Evolutionary conservation across 1,140 invertebrate genomes (phyloP).

Genomic region (Bombyx mandarina): DNA sequence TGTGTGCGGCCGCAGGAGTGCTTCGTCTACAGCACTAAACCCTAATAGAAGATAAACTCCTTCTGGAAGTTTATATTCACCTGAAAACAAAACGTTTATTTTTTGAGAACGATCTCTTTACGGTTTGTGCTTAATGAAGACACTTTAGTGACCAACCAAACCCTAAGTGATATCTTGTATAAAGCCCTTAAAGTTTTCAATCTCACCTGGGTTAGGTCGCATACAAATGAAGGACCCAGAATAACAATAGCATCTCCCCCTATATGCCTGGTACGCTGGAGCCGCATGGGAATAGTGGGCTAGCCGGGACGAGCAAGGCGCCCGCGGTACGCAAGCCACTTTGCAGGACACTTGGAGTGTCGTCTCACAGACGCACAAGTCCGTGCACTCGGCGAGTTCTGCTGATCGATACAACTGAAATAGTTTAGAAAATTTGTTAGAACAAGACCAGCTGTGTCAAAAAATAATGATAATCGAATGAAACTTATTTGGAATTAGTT

Average conservation of each 20-base stretch:
- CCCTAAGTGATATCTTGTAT: too few relatives aligned
- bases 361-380: constrained; percentile 77
- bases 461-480: too few relatives aligned
- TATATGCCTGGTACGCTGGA: constrained; percentile 88
- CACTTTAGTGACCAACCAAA: too few relatives aligned
- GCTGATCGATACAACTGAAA: constrained; percentile 87
- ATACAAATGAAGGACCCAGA: constrained; percentile 92
- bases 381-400: constrained; percentile 74
- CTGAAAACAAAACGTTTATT: constrained; percentile 38
- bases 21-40: constrained; percentile 89
- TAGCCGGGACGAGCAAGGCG: constrained; percentile 86
- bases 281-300: constrained; percentile 91
- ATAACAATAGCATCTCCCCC: constrained; percentile 91
- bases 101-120: too few relatives aligned
- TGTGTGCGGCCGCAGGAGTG: constrained; percentile 83
- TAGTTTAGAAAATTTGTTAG: neutral
- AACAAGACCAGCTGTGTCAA: too few relatives aligned
- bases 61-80: constrained; percentile 82
- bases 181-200: too few relatives aligned
- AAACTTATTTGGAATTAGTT: too few relatives aligned
- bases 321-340: constrained; percentile 86
- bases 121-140: too few relatives aligned
- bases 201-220: constrained; percentile 84
- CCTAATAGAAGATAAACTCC: constrained; percentile 90
- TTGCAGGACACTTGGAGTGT: constrained; percentile 84